Base-by-base conservation (phyloP, 2,888 invertebrate genomes). In the Trichopria drosophilae region DNA sequence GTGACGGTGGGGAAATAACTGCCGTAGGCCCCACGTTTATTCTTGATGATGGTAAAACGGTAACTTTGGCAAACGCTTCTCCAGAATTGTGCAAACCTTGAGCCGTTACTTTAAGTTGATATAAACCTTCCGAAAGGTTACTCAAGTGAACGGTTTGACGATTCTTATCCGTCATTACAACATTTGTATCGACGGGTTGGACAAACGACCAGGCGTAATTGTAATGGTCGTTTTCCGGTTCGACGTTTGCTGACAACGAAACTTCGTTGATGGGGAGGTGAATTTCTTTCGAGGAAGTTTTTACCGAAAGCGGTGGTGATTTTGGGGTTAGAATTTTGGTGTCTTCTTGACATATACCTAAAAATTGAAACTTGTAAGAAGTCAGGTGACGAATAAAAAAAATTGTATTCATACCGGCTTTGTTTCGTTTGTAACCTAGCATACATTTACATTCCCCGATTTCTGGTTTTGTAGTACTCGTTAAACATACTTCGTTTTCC, bases 181-280 rank as follows among this genome's bases (percentile, higher is more conserved):
- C 86, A 72, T 82, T 81, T 59, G 87, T 87, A 10, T 2, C 26
- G 10, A n/a, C 26, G 0, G 93, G 93, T 68, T 91, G 89, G 51
- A 93, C 81, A 22, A 94, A 79, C 13, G 86, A 88, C 95, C 95
- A 96, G 19, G 87, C 86, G 75, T 92, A 95, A 66, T 86, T 88
- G 71, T 92, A 95, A 68, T 86, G 87, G 50, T 81, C 84, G 68
- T 81, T 83, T 66, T 84, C 85, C 54, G 84, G 81, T 65, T 88
- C 88, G 65, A 88, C 87, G 57, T 85, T 84, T 0, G 91, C 94
- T 7, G 87, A 86, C 46, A 95, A 76, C 1, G 87, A 88, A 1
- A 88, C 90, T 76, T 90, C 88, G 73, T 90, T 90, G 57, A 88
- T 87, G 0, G 95, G 95, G 48, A 94, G 76, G 56, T 83, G 81